These are phyloP conservation scores for Sogatella furcifera DNA, from an alignment of 1,140 invertebrate genomes.

Conservation along the genomic window DNA sequence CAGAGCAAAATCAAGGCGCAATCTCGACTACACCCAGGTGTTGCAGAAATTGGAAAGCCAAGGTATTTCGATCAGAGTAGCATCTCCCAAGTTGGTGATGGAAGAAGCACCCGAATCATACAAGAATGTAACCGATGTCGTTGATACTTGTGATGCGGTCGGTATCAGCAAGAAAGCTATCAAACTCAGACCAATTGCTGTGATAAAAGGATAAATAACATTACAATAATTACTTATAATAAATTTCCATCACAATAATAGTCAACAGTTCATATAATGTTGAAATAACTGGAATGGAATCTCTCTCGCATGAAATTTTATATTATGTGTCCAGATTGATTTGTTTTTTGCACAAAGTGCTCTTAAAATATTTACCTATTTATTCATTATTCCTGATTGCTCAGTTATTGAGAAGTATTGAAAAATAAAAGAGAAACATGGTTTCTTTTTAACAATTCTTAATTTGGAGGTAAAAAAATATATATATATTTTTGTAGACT, in stretches of 20 bases:
- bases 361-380: no score
- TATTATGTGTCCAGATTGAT: neutral
- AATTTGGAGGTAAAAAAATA: no score
- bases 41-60: conserved; percentile 60
- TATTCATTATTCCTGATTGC: no score
- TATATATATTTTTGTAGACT: no score
- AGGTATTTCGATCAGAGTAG: conserved; percentile 96
- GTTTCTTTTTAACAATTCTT: no score
- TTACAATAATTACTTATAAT: neutral
- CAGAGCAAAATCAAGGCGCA: conserved; percentile 91
- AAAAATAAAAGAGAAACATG: no score
- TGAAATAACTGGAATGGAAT: neutral
- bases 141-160: conserved; percentile 94
- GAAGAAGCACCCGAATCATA: conserved; percentile 99
- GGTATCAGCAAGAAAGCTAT: conserved; percentile 97
- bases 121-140: conserved; percentile 99
- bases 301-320: neutral
- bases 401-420: no score
- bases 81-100: conserved; percentile 98
- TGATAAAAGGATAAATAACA: conserved; percentile 83
- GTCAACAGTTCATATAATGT: neutral
- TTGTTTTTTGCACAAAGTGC: no score
- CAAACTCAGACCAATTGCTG: conserved; percentile 94
- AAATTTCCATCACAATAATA: neutral
- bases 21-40: conserved; percentile 89